Percentiles rank a stretch among this genome's conserved stretches.
Conservation (phyloP, 2,797 vertebrate species). For the Loris lydekkerianus region DNA sequence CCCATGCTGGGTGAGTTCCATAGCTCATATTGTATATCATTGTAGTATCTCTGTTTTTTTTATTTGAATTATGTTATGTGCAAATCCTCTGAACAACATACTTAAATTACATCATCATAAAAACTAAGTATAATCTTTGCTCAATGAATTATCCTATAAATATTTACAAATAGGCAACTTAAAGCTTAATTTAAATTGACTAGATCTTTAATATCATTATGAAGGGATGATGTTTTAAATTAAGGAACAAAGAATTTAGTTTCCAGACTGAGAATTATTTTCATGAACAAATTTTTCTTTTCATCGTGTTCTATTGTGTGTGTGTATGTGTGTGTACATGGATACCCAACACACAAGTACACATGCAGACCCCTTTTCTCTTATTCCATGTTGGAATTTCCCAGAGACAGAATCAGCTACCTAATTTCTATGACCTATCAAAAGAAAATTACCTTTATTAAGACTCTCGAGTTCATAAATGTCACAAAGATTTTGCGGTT, state of each 20-base stretch:
- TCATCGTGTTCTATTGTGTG: not conserved
- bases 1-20: not conserved
- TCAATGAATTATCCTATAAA: not conserved
- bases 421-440: slow-evolving; percentile 5
- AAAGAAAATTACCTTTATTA: not conserved
- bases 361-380: not conserved
- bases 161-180: not conserved
- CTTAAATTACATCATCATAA: not conserved
- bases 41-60: not conserved
- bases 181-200: slow-evolving; percentile 7
- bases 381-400: not conserved
- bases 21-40: not conserved
- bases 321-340: not conserved
- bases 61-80: not conserved
- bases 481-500: not conserved
- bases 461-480: not conserved
- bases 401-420: not conserved
- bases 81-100: not conserved
- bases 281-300: slow-evolving; percentile 16
- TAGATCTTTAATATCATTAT: not conserved
- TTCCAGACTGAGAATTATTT: slow-evolving; percentile 11
- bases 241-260: not conserved
- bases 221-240: slow-evolving; percentile 34
- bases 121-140: not conserved
- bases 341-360: not conserved